phyloP scores from a whole-genome alignment of 2,797 vertebrate genomes.

The Taeniopygia guttata region DNA sequence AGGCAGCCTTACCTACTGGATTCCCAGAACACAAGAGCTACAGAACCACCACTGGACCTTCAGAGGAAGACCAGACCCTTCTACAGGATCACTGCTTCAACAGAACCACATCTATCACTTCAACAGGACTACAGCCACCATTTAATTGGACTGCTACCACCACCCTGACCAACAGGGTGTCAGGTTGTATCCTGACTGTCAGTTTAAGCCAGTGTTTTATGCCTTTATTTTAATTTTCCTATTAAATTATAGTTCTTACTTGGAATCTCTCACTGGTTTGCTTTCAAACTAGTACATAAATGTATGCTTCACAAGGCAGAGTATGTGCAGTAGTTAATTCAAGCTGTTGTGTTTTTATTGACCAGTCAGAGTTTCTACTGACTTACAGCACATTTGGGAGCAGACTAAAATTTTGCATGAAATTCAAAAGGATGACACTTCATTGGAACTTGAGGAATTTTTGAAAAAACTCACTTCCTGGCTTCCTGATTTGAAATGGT shows the following conservation, averaged over 20 bases:
- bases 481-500: not conserved
- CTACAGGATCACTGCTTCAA: not conserved
- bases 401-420: not conserved
- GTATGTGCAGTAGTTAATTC: not conserved
- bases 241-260: not conserved
- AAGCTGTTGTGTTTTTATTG: not conserved
- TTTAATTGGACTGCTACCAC: not conserved
- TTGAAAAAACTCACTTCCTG: not conserved
- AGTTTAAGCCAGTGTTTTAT: not conserved
- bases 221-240: not conserved
- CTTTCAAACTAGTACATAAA: not conserved
- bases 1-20: not conserved
- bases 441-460: not conserved
- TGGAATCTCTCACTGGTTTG: too few relatives aligned
- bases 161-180: not conserved
- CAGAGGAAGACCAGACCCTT: not conserved
- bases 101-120: not conserved
- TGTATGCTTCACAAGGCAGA: not conserved
- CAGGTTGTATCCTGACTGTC: not conserved
- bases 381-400: not conserved
- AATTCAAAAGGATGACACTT: not conserved
- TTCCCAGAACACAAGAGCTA: not conserved
- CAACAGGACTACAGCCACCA: not conserved
- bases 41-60: not conserved
- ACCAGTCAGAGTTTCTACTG: not conserved